phyloP scores from a whole-genome alignment of 2,797 vertebrate genomes.

The Sylvilagus floridanus region DNA sequence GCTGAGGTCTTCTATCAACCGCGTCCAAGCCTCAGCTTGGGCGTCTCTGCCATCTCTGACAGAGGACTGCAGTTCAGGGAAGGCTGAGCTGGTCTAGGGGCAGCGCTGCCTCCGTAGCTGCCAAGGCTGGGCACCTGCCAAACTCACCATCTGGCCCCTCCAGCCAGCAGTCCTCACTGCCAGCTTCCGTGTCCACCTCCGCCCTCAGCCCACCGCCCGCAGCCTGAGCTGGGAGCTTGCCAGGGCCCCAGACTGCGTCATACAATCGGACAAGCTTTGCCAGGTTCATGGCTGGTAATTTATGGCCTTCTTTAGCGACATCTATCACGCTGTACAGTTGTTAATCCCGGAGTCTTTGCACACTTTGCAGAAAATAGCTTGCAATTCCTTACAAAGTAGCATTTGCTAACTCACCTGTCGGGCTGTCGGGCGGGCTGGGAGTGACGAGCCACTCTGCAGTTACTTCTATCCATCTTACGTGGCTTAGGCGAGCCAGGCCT shows the following conservation, averaged over 20 bases:
- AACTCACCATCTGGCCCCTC: conserved; percentile 78
- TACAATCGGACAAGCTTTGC: conserved; percentile 75
- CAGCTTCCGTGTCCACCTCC: conserved; percentile 47
- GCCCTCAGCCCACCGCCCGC: neutral
- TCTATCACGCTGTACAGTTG: conserved; percentile 79
- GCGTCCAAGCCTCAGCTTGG: neutral
- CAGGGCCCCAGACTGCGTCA: conserved; percentile 75
- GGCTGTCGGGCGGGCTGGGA: conserved; percentile 63
- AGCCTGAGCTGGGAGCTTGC: conserved; percentile 59
- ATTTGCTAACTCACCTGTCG: conserved; percentile 74
- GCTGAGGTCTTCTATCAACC: neutral
- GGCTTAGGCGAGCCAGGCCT: conserved; percentile 22
- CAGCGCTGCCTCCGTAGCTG: neutral
- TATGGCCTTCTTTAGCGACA: conserved; percentile 82
- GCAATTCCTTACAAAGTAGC: conserved; percentile 77
- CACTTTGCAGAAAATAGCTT: conserved; percentile 84
- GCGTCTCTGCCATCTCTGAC: neutral
- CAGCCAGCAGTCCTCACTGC: neutral
- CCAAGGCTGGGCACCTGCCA: conserved; percentile 46
- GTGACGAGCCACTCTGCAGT: conserved; percentile 58
- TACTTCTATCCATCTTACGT: conserved; percentile 65
- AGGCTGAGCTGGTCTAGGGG: neutral
- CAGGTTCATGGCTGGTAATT: conserved; percentile 82
- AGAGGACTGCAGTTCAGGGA: neutral
- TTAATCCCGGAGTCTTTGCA: conserved; percentile 82